These are phyloP conservation scores for Battus philenor DNA, from an alignment of 1,140 invertebrate genomes.

Conservation along the genomic window DNA sequence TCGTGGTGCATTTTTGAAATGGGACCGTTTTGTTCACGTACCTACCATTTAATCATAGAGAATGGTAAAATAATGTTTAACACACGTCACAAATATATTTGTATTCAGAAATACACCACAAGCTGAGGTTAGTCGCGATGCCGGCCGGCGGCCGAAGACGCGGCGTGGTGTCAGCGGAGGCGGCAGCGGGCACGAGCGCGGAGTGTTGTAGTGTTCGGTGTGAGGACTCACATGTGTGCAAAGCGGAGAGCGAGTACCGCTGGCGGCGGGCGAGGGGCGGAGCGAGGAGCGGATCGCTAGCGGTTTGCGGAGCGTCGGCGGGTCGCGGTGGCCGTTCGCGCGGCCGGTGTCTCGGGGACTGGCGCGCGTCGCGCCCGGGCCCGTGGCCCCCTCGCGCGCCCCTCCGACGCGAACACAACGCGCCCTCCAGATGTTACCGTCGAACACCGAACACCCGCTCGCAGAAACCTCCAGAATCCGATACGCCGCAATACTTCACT, in stretches of 20 bases:
- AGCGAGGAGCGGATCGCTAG: constrained; percentile 27
- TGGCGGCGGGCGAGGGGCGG: constrained; percentile 25
- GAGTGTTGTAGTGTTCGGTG: constrained; percentile 20
- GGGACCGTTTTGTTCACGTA: too few species aligned
- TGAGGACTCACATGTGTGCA: constrained; percentile 56
- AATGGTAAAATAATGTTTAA: constrained; percentile 2
- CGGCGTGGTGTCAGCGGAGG: constrained; percentile 22
- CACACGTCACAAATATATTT: constrained; percentile 35
- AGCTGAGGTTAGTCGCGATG: constrained; percentile 45
- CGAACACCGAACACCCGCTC: constrained; percentile 35
- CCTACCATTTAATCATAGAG: constrained; percentile 13
- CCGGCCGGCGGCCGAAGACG: constrained; percentile 38
- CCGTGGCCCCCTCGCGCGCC: constrained; percentile 52
- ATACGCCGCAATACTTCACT: constrained; percentile 15
- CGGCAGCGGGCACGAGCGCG: constrained; percentile 16
- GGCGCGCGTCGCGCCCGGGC: constrained; percentile 55
- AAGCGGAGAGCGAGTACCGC: constrained; percentile 24
- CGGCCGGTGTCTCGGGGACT: constrained; percentile 70
- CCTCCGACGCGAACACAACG: constrained; percentile 50
- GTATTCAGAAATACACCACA: constrained; percentile 49
- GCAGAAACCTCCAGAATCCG: constrained; percentile 56
- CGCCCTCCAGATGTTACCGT: constrained; percentile 59
- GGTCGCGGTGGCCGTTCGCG: constrained; percentile 63
- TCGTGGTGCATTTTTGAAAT: constrained; percentile 42
- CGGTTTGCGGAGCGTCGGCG: constrained; percentile 26